These are phyloP conservation scores for Heteractis magnifica DNA, from an alignment of 92 coral and sea anemone species.

Conservation along the genomic window DNA sequence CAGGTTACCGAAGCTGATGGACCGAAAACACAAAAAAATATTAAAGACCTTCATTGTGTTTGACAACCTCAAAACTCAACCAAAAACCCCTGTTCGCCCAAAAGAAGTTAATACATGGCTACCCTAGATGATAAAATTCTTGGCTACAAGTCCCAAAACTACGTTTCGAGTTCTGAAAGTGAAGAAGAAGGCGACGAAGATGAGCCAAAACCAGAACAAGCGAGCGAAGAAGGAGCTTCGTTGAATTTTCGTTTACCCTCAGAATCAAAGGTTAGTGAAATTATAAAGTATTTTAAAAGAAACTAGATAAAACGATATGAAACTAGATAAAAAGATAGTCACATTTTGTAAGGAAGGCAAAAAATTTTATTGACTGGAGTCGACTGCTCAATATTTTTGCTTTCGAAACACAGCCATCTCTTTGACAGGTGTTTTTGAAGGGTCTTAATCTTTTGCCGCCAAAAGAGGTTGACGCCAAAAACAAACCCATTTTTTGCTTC, in stretches of 20 bases:
- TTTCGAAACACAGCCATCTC: neutral
- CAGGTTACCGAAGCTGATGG: neutral
- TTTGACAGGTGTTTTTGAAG: neutral
- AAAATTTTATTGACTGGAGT: neutral
- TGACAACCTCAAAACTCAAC: neutral
- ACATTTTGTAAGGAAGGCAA: neutral
- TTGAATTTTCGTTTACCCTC: conserved; percentile 42
- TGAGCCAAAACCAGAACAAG: neutral
- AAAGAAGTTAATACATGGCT: conserved; percentile 37
- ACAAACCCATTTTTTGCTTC: neutral
- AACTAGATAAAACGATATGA: neutral
- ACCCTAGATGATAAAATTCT: conserved; percentile 80
- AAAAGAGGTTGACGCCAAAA: neutral
- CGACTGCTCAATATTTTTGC: neutral
- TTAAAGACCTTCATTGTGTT: neutral
- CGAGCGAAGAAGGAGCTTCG: conserved; percentile 39
- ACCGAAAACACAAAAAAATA: neutral
- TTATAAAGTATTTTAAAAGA: neutral
- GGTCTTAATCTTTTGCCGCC: neutral
- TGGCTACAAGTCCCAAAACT: conserved; percentile 83
- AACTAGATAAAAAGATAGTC: neutral
- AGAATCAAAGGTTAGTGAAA: conserved; percentile 58
- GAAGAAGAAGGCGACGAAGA: conserved; percentile 62
- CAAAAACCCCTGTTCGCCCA: neutral
- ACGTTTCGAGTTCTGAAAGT: conserved; percentile 93